A percentile compares a stretch with the other conserved stretches of the same genome.
Evolutionary conservation across 2,888 invertebrate species (phyloP).

Genomic region (Ophraella communa): DNA sequence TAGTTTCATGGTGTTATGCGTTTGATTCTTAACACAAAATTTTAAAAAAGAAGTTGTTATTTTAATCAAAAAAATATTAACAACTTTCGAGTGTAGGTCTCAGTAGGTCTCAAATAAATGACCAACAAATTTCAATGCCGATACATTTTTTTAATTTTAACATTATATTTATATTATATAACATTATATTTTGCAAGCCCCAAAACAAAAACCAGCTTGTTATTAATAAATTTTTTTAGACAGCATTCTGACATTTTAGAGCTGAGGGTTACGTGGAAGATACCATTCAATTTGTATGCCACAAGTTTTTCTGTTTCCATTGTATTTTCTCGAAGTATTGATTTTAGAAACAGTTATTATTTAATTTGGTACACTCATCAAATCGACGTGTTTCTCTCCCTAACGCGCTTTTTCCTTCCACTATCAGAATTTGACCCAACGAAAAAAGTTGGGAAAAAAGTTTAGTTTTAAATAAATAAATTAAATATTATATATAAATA

Average conservation of each 20-base stretch:
- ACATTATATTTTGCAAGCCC: not conserved
- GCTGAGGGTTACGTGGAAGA: not conserved
- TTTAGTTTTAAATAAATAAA: too few species aligned
- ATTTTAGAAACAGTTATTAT: not conserved
- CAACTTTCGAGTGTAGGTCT: too few species aligned
- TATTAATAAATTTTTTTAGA: not conserved
- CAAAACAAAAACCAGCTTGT: not conserved
- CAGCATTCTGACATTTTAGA: not conserved
- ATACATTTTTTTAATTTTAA: constrained; percentile 8
- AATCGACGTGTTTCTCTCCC: not conserved
- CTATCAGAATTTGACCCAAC: too few species aligned
- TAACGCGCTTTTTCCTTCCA: not conserved
- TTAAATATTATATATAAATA: too few species aligned
- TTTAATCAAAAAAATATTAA: not conserved
- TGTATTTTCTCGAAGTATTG: not conserved
- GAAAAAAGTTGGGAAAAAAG: too few species aligned
- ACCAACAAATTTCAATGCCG: too few species aligned
- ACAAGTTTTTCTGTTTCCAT: not conserved
- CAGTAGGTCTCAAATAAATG: not conserved
- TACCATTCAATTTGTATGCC: not conserved
- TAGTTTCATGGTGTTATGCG: not conserved
- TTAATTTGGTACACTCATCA: not conserved
- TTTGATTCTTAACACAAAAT: not conserved
- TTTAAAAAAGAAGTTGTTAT: not conserved
- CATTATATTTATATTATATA: too few species aligned